Evolutionary conservation across 35 echinoderm and acorn worm genomes (phyloP), one percentile per base, ranked within the genome.

Genomic region (Apostichopus parvimensis): DNA sequence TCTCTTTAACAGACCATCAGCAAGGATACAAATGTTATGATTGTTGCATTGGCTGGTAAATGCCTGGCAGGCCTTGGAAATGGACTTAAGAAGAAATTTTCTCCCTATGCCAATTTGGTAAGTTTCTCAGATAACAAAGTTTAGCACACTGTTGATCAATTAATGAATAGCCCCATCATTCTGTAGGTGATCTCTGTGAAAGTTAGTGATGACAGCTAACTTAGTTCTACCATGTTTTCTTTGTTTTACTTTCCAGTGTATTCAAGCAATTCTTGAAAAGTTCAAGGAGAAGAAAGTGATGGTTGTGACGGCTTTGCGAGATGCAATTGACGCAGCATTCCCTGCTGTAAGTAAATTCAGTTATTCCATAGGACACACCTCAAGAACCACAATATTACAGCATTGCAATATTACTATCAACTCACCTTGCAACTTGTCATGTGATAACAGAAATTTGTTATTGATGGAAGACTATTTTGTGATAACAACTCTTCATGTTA

Each of bases 1-100:
- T 96, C 94, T 54, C 14, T 77, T 25, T 91, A 82, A 9, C 93
- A 99, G 97, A 94, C 93, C 24, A 91, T 99, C 22, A 89, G 95
- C 86, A 99, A 99, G 78, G 97, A 99, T n/a, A 92, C 87, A 14
- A 99, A 99, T 83, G 97, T 99, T 12, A 99, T 99, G 97, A 94
- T 99, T 11, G 97, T 99, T 55, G 95, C 97, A 4, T 14, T 89
- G 17, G 97, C 97, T 22, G 94, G 80, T 3, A 98, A 95, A 80
- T 98, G 97, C 53, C 77, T 98, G 54, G 87, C 93, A 68, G 93
- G 97, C 1, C 83, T 99, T 9, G 97, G 95, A 6, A 93, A 75
- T 21, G 97, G 94, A 70, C 84, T 99, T 4, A 91, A 95, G 28
- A 99, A 99, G 83, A 99, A 99, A 92, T 99, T 99, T 86, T 64